phyloP scores from a whole-genome alignment of 2,113 vertebrate species.

The Ginglymostoma cirratum region DNA sequence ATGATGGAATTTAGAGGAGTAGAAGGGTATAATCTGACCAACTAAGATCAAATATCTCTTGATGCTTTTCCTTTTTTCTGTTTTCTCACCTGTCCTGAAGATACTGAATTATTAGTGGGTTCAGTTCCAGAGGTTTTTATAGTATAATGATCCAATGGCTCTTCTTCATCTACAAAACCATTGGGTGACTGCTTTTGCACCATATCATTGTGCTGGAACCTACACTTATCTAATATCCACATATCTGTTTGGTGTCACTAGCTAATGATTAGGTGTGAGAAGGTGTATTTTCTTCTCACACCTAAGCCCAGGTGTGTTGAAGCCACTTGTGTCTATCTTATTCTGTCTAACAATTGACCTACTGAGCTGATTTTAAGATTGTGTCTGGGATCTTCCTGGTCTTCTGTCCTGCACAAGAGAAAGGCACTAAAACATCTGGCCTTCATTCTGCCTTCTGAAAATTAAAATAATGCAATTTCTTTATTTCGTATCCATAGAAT shows the following conservation, averaged over 20 bases:
- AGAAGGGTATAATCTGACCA: neutral
- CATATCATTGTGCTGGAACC: neutral
- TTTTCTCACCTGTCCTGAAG: neutral
- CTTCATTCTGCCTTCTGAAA: neutral
- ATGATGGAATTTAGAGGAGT: neutral
- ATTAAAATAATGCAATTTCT: neutral
- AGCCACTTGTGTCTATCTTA: neutral
- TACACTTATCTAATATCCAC: neutral
- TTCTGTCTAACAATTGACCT: neutral
- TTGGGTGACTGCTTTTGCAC: neutral
- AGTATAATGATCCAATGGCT: neutral
- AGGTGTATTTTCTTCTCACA: neutral
- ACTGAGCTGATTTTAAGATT: neutral
- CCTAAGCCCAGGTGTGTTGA: neutral
- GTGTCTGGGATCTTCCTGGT: neutral
- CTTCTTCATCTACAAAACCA: neutral
- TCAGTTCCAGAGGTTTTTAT: too few species aligned
- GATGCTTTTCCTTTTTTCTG: neutral
- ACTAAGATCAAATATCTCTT: neutral
- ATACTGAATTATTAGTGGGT: neutral
- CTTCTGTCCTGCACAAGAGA: neutral
- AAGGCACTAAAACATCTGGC: neutral
- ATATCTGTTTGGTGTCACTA: neutral
- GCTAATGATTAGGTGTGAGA: neutral
- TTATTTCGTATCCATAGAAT: neutral